A percentile compares a stretch with the other conserved stretches of the same genome.
phyloP scores from a whole-genome alignment of 2,888 invertebrate genomes.

The Agriopis leucophaearia region DNA sequence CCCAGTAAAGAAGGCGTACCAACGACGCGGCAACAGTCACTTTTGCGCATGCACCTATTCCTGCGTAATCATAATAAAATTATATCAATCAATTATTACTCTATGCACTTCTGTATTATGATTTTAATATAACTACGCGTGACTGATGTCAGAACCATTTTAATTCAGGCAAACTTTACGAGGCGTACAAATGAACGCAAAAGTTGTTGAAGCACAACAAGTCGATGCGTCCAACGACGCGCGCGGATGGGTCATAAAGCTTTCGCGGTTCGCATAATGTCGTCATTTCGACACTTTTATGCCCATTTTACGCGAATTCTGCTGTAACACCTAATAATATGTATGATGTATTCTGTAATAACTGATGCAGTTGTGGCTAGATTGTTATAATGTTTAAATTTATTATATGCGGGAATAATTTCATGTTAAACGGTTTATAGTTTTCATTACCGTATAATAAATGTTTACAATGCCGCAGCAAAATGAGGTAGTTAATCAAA shows the following conservation, averaged over 20 bases:
- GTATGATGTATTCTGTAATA: slow-evolving; percentile 46
- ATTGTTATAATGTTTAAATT: slow-evolving; percentile 35
- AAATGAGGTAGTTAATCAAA: slow-evolving; percentile 1
- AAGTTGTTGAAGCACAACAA: slow-evolving; percentile 52
- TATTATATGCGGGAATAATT: slow-evolving; percentile 22
- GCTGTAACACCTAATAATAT: slow-evolving; percentile 48
- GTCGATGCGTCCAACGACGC: slow-evolving; percentile 70
- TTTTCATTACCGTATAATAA: slow-evolving; percentile 20
- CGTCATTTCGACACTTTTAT: slow-evolving; percentile 69
- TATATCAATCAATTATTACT: too few relatives aligned
- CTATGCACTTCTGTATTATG: too few relatives aligned
- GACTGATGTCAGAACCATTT: too few relatives aligned
- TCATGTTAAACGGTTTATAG: slow-evolving; percentile 18
- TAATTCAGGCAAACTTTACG: slow-evolving; percentile 6
- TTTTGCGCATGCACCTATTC: too few relatives aligned
- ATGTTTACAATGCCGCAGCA: slow-evolving; percentile 17
- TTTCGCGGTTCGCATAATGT: slow-evolving; percentile 66
- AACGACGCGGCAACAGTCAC: too few relatives aligned
- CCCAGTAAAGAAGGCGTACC: too few relatives aligned
- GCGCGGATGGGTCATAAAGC: slow-evolving; percentile 64
- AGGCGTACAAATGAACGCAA: slow-evolving; percentile 38
- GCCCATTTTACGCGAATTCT: slow-evolving; percentile 61
- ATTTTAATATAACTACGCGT: too few relatives aligned
- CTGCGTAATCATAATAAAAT: too few relatives aligned
- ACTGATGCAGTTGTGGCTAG: slow-evolving; percentile 44